phyloP scores from a whole-genome alignment of 2,113 vertebrate species.

The Arvicanthis niloticus region DNA sequence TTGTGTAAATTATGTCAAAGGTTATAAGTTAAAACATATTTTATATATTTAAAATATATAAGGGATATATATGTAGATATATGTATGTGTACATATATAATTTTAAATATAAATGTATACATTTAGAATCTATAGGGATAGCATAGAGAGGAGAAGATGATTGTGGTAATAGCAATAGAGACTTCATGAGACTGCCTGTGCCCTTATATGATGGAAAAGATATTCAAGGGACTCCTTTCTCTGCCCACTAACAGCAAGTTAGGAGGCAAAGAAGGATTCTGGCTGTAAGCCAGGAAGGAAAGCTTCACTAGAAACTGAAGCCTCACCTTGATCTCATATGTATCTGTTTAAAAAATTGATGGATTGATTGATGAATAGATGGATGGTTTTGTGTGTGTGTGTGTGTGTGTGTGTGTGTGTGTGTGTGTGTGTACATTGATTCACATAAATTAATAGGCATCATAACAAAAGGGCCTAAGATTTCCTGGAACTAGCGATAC shows the following conservation, averaged over 20 bases:
- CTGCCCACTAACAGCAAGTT: not conserved
- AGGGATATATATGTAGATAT: too few species aligned
- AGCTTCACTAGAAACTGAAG: not conserved
- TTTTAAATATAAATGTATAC: too few species aligned
- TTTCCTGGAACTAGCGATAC: not conserved
- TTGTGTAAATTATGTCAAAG: not conserved
- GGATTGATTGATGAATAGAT: not conserved
- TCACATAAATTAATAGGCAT: not conserved
- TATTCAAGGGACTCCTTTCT: not conserved
- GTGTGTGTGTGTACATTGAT: not conserved
- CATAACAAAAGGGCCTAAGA: not conserved
- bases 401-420: fast-evolving
- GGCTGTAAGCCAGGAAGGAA: not conserved
- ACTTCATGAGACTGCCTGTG: not conserved
- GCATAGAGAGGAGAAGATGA: not conserved
- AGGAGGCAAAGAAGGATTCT: not conserved
- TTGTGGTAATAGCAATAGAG: not conserved
- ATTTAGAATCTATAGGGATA: not conserved
- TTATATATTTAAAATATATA: not conserved
- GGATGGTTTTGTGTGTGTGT: fast-evolving
- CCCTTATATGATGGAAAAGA: not conserved
- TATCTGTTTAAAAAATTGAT: not conserved
- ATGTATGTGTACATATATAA: too few species aligned
- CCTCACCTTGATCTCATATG: not conserved
- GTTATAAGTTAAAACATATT: not conserved